These are phyloP conservation scores for Erinaceus europaeus DNA, from an alignment of 2,113 vertebrate species.

Conservation along the genomic window DNA sequence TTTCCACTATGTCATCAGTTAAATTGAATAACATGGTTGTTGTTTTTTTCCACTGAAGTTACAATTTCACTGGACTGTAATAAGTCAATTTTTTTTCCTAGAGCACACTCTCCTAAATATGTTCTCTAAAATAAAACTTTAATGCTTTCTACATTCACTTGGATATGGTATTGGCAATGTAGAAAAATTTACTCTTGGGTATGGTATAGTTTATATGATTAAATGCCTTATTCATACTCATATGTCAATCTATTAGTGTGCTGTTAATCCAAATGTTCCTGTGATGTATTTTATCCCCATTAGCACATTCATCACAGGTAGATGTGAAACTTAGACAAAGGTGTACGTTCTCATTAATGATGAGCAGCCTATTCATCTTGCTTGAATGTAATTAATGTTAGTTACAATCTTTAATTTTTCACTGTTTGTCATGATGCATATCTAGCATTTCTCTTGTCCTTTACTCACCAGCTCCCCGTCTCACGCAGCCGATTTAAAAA, in stretches of 20 bases:
- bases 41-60: conserved; percentile 42
- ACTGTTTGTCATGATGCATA: conserved; percentile 88
- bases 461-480: conserved; percentile 82
- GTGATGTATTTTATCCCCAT: conserved; percentile 88
- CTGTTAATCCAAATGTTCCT: conserved; percentile 87
- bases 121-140: conserved; percentile 58
- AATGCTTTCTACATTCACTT: conserved; percentile 57
- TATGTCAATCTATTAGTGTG: conserved; percentile 89
- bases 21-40: conserved; percentile 28
- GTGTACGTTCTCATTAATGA: conserved; percentile 94
- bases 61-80: conserved; percentile 46
- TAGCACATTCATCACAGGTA: conserved; percentile 93
- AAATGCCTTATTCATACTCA: conserved; percentile 85
- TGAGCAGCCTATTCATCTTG: conserved; percentile 90
- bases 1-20: conserved; percentile 25
- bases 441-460: conserved; percentile 85
- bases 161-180: conserved; percentile 68
- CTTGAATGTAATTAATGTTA: conserved; percentile 88
- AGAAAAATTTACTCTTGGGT: conserved; percentile 80
- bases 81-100: neutral
- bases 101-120: conserved; percentile 22
- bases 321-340: conserved; percentile 92
- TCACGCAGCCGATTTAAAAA: conserved; percentile 80
- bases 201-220: conserved; percentile 85
- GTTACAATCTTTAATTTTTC: conserved; percentile 89